These are phyloP conservation scores for Notarius lentiginosus DNA, from an alignment of 2,113 vertebrate genomes.

Conservation along the genomic window DNA sequence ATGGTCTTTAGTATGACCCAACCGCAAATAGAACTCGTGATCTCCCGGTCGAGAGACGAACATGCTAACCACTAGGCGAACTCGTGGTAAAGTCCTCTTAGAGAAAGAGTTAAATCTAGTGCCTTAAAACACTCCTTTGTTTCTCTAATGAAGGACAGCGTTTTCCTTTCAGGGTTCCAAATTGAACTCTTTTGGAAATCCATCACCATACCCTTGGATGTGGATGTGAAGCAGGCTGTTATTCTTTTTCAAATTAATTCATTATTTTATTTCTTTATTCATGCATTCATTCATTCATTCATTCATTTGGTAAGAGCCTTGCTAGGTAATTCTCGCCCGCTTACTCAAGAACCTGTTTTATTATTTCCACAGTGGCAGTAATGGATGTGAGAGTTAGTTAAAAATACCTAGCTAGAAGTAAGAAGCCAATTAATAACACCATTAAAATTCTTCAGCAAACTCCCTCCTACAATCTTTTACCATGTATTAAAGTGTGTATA, in stretches of 20 bases:
- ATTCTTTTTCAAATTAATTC: not conserved
- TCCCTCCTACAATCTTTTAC: not conserved
- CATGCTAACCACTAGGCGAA: too few species aligned
- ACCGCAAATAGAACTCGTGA: too few species aligned
- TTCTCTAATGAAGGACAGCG: not conserved
- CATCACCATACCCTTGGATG: not conserved
- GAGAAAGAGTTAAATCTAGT: too few species aligned
- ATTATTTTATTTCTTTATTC: not conserved
- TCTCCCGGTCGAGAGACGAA: too few species aligned
- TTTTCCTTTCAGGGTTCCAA: not conserved
- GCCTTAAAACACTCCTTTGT: not conserved
- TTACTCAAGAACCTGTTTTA: not conserved
- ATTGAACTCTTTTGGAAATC: not conserved
- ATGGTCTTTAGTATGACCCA: too few species aligned
- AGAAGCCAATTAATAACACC: not conserved
- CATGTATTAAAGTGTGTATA: not conserved
- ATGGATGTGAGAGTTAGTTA: not conserved
- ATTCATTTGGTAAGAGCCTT: not conserved
- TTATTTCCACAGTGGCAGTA: not conserved
- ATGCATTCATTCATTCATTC: not conserved
- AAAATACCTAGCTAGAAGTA: not conserved
- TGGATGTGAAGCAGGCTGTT: not conserved
- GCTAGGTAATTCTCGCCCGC: not conserved
- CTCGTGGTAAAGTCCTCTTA: too few species aligned
- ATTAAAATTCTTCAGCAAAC: not conserved